phyloP scores from a whole-genome alignment of 2,113 vertebrate species.

The Oxyruncus cristatus region DNA sequence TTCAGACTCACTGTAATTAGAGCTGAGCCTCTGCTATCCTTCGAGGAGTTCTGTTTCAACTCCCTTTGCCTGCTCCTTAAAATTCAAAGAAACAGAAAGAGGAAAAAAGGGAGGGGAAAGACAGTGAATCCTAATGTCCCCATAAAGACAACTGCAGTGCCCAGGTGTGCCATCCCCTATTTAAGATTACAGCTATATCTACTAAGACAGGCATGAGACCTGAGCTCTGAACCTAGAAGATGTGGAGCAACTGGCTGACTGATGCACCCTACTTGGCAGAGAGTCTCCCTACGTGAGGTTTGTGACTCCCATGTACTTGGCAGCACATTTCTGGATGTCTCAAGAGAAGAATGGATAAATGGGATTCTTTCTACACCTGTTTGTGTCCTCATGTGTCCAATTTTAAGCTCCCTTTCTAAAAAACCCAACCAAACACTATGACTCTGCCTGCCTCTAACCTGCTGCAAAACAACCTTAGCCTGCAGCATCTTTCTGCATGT shows the following conservation, averaged over 20 bases:
- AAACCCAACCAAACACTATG: neutral
- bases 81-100: neutral
- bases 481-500: neutral
- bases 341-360: neutral
- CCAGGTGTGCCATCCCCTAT: neutral
- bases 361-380: neutral
- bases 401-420: neutral
- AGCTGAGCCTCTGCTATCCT: neutral
- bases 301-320: neutral
- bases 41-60: neutral
- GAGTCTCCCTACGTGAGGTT: rapidly evolving
- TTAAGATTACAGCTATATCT: neutral
- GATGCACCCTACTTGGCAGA: neutral
- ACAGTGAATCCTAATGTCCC: neutral
- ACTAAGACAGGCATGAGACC: neutral
- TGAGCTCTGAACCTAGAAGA: neutral
- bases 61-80: neutral
- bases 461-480: neutral
- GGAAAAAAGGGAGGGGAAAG: neutral
- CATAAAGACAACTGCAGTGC: neutral
- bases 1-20: neutral
- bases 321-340: neutral
- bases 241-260: neutral
- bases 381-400: neutral
- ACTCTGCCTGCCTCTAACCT: neutral